A percentile compares a stretch with the other conserved stretches of the same genome.
Conservation (phyloP, 2,888 invertebrate genomes). For the Caprella mutica region DNA sequence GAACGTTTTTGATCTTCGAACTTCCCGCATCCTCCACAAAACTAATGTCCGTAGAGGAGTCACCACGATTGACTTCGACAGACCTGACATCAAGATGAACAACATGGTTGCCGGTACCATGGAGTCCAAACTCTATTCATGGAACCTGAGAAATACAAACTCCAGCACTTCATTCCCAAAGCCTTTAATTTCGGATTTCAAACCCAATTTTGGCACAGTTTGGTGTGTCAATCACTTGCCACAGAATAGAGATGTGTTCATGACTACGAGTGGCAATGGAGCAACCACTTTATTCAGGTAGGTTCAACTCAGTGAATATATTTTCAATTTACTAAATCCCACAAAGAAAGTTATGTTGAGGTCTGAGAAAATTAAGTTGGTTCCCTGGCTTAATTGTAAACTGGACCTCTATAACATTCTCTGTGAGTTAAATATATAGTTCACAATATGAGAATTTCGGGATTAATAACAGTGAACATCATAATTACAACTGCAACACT, state of each 20-base stretch:
- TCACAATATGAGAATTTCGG: no score
- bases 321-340: no score
- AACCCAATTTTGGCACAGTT: slow-evolving; percentile 62
- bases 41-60: slow-evolving; percentile 78
- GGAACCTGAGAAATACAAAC: slow-evolving; percentile 78
- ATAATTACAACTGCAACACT: no score
- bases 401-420: no score
- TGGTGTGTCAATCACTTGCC: slow-evolving; percentile 83
- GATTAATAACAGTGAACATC: no score
- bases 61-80: slow-evolving; percentile 78
- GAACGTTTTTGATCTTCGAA: slow-evolving; percentile 79
- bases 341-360: slow-evolving; percentile 57
- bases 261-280: slow-evolving; percentile 81
- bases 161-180: slow-evolving; percentile 73
- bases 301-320: no score
- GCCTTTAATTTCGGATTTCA: no score
- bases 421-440: no score
- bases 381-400: no score
- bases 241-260: slow-evolving; percentile 84
- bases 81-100: slow-evolving; percentile 88
- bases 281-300: slow-evolving; percentile 92
- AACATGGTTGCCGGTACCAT: slow-evolving; percentile 82
- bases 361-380: no score
- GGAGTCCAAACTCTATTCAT: slow-evolving; percentile 79
- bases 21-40: slow-evolving; percentile 77